Percentiles rank a stretch among this genome's conserved stretches.
These are phyloP conservation scores for Eurypyga helias DNA, from an alignment of 2,113 vertebrate species.

Conservation along the genomic window DNA sequence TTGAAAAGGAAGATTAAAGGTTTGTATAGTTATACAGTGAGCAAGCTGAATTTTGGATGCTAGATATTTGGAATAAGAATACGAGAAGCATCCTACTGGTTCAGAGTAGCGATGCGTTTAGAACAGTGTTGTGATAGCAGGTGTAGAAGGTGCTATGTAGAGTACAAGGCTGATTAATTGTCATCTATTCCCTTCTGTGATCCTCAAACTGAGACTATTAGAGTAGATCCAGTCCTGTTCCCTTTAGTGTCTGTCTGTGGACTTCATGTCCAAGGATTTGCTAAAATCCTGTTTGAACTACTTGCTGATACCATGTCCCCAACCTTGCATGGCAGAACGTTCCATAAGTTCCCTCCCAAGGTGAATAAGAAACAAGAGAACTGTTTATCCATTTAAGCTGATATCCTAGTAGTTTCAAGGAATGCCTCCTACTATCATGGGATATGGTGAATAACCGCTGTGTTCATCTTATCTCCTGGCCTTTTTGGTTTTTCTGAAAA, in stretches of 20 bases:
- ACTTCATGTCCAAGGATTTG: neutral
- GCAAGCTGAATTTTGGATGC: neutral
- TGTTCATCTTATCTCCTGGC: neutral
- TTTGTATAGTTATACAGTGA: neutral
- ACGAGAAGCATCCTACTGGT: neutral
- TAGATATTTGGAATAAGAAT: neutral
- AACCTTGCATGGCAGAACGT: neutral
- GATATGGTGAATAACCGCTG: neutral
- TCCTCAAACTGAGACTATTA: neutral
- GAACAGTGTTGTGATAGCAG: neutral
- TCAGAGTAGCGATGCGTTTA: neutral
- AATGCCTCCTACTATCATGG: neutral
- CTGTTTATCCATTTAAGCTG: neutral
- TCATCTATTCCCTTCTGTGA: neutral
- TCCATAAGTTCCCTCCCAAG: neutral
- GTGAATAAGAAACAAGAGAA: neutral
- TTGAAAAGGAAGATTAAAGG: neutral
- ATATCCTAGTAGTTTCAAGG: neutral
- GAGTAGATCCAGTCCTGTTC: neutral
- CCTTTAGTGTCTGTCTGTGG: neutral
- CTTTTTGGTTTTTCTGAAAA: neutral
- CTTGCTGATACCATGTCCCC: neutral
- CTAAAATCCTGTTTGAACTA: neutral
- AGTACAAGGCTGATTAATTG: neutral
- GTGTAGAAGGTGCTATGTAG: neutral